Base-by-base conservation (phyloP, 2,888 invertebrate genomes). In the Oscheius sp. region DNA sequence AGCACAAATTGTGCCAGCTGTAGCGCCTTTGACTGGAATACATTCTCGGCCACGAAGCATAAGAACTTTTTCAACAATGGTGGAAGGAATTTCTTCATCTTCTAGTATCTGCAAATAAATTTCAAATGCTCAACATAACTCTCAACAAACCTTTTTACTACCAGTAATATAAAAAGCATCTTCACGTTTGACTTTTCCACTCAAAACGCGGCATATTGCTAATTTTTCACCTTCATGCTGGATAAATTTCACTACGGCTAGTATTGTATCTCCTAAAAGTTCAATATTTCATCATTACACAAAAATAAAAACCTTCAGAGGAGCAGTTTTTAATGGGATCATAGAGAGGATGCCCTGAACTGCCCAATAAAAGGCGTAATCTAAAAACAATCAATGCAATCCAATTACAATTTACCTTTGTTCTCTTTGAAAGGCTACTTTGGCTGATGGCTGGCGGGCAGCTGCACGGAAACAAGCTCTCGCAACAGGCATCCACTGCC, bases 11-110 rank as follows among this genome's bases (percentile, higher is more conserved):
- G 76, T 69, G 13, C 87, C 87, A 58, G 85, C 80, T 1, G 81
- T 75, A 9, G 80, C 86, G 12, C 66, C 55, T 35, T 93, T 92
- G 46, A 96, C 91, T 0, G 91, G 89, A 89, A 94, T 93, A 70
- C 97, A 89, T 86, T 98, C 97, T 82, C 95, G 92, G 7, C 98
- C 99, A 94, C 97, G 95, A 75, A 98, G 91, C 82, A 96, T 91
- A 88, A 94, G 99, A 0, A 99, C 90, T 76, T 49, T 70, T 2
- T 70, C 70, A 21, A 70, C 52, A 12, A 13, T 29, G 5, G 66
- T 66, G n/a, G 49, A 29, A n/a, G 66, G 66, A 2, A 66, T 21
- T 6, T 52, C 35, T 13, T 59, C 75, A n/a, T 63, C 12, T 29
- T 63, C 75, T 69, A 64, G 16, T 59, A 72, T 59, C 29, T 41